Percentiles rank a stretch among this genome's conserved stretches.
These are phyloP conservation scores for Athetis lepigone DNA, from an alignment of 2,888 invertebrate species.

Conservation along the genomic window DNA sequence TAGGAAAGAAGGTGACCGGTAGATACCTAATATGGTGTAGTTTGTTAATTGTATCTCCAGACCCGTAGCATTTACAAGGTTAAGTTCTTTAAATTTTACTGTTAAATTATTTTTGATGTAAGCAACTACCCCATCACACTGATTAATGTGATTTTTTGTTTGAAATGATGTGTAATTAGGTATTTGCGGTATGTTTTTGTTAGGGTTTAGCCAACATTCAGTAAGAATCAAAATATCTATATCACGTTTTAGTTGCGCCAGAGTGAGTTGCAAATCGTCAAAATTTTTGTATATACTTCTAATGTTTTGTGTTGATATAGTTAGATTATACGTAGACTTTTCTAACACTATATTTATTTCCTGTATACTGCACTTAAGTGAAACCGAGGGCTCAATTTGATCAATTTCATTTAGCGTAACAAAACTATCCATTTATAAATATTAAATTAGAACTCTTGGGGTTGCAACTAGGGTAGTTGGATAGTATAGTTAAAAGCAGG, in stretches of 20 bases:
- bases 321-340: no score
- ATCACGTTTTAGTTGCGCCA: background rate
- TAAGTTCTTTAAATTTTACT: background rate
- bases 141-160: slow-evolving; percentile 1
- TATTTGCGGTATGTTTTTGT: slow-evolving; percentile 6
- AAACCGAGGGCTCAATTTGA: slow-evolving; percentile 5
- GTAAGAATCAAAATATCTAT: background rate
- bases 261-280: background rate
- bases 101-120: slow-evolving; percentile 2
- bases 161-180: background rate
- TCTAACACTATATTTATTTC: background rate
- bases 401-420: slow-evolving; percentile 16
- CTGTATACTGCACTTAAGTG: slow-evolving; percentile 17
- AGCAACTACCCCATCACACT: background rate
- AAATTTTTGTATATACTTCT: background rate
- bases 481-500: background rate
- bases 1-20: slow-evolving; percentile 8
- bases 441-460: slow-evolving; percentile 12
- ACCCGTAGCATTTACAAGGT: background rate
- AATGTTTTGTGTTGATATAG: slow-evolving; percentile 1
- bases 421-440: slow-evolving; percentile 19
- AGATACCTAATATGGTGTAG: slow-evolving; percentile 6
- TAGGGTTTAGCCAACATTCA: slow-evolving; percentile 1
- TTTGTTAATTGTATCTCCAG: background rate
- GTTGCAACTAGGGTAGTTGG: slow-evolving; percentile 13